A percentile compares a stretch with the other conserved stretches of the same genome.
Conservation (phyloP, 2,888 invertebrate species). For the Chirona hameri region DNA sequence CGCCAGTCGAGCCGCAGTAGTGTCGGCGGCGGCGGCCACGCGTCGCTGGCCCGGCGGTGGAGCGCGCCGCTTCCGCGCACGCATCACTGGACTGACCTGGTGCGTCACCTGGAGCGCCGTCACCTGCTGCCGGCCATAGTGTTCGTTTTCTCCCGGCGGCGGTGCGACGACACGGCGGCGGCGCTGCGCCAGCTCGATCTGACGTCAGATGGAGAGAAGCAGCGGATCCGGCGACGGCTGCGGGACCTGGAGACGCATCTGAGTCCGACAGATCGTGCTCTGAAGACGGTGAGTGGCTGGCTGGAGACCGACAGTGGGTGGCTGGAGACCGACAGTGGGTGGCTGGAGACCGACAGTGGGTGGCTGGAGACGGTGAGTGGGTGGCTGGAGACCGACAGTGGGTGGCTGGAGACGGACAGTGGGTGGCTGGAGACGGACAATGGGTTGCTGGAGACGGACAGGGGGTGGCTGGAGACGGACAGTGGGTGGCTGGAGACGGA, state of each 20-base stretch:
- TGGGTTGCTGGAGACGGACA: no score
- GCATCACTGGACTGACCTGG: not conserved
- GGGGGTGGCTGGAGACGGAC: no score
- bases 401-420: no score
- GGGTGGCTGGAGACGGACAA: no score
- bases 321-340: no score
- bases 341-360: no score
- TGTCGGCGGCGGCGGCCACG: no score
- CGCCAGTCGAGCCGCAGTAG: no score
- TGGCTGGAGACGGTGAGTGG: no score
- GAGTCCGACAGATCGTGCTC: not conserved
- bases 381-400: no score
- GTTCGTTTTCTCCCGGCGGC: not conserved
- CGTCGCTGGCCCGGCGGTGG: not conserved
- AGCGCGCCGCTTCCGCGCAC: not conserved
- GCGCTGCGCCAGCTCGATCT: not conserved
- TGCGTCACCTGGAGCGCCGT: not conserved
- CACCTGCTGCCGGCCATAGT: not conserved
- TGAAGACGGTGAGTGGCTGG: not conserved
- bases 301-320: no score
- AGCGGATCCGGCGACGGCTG: not conserved
- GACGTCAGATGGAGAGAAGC: not conserved
- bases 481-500: no score
- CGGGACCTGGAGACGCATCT: not conserved
- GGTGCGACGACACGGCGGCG: not conserved